Evolutionary conservation across 2,113 vertebrate species (phyloP), one percentile per base, ranked within the genome.

Genomic region (Festucalex cinctus): DNA sequence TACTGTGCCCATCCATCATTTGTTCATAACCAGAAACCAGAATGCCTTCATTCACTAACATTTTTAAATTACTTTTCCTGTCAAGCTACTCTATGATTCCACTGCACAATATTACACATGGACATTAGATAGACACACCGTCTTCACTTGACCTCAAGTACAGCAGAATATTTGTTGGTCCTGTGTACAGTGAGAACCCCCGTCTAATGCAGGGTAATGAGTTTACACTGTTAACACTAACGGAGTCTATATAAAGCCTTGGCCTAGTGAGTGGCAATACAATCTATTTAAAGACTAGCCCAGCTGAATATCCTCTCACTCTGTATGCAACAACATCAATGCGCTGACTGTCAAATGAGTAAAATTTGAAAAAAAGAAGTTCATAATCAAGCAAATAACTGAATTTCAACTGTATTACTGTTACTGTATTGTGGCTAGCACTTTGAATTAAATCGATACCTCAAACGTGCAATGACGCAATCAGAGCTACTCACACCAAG

Each of bases 181-280:
- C 72, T 75, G 48, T 78, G 57, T 68, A 76, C 10, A 68, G 75
- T 77, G 77, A 74, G 35, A 67, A 59, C 24, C 64, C 75, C 73
- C 26, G 53, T 77, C 36, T 67, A 65, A 79, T 28, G 57, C 73
- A 69, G 75, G 69, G 68, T 78, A 80, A 83, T 78, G 82, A 78
- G 85, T 87, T 89, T 81, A 85, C 71, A 82, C 74, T 74, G 64
- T 64, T 71, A 80, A 84, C 70, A 76, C 73, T 71, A 83, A 85
- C 83, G 81, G 58, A 75, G 80, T 74, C 87, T 80, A 79, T 75
- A 83, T 83, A 85, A 84, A 85, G 77, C 68, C 44, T 59, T 56
- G 57, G 72, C 66, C 71, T 65, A 44, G 43, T 60, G 70, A 80
- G 71, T 60, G 63, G 65, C 66, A 71, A 80, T 77, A 73, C 63